Base-by-base conservation (phyloP, 2,888 invertebrate species). In the Drosophila mettleri region DNA sequence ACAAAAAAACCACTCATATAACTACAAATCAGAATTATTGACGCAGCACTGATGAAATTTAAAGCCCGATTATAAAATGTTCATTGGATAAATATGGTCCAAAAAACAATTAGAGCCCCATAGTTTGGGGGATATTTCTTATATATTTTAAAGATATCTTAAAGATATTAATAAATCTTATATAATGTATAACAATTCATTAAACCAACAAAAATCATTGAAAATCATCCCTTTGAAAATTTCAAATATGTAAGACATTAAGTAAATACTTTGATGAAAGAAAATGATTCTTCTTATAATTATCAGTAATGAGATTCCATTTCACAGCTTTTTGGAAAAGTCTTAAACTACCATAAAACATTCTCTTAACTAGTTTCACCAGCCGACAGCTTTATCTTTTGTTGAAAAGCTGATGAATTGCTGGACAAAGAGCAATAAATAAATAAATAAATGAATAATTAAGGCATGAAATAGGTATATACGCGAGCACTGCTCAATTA, bases 391-490 rank as follows among this genome's bases (percentile, higher is more conserved):
- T 43, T 9, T 1, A 46, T 18, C 33, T 52, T 1, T 10, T 46
- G 3, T 38, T 18, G 45, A 18, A 65, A 14, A 43, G 20, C 18
- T 8, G 16, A 7, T 7, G 36, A 45, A 39, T 33, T 16, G 43
- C 20, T 57, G 16, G n/a, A 61, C 24, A 67, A 54, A 54, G n/a
- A 31, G 39, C 53, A 54, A 67, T 67, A 59, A 57, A 45, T 39
- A n/a, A 53, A 72, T 54, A 61, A 72, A 58, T 58, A 29, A n/a
- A n/a, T n/a, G n/a, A n/a, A 48, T 53, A 73, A 59, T n/a, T n/a
- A n/a, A n/a, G n/a, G n/a, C n/a, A 36, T 34, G n/a, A 57, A 34
- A 53, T 16, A 10, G 24, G 38, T 18, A 12, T 41, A 33, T 52
- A 41, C 31, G 31, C 36, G 51, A 60, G n/a, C 49, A 53, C 43